phyloP scores from a whole-genome alignment of 2,888 invertebrate genomes.

The Hirudinaria manillensis region DNA sequence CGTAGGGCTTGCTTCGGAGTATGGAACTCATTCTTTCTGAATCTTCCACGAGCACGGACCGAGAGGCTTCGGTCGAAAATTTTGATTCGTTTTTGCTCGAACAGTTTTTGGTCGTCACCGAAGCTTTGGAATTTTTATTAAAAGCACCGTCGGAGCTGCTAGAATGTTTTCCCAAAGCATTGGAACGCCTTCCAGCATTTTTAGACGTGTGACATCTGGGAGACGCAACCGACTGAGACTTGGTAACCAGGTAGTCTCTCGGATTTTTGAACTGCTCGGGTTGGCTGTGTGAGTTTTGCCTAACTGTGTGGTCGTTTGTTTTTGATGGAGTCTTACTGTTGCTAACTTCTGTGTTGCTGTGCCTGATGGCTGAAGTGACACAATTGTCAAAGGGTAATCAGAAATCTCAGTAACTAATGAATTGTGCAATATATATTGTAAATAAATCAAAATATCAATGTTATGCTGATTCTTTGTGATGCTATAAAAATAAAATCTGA shows the following conservation, averaged over 20 bases:
- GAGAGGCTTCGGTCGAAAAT: background rate
- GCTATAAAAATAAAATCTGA: background rate
- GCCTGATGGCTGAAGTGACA: constrained; percentile 24
- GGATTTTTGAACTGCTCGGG: constrained; percentile 20
- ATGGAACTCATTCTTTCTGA: background rate
- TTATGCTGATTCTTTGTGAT: background rate
- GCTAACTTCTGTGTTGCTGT: background rate
- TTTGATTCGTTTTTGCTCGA: background rate
- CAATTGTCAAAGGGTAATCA: background rate
- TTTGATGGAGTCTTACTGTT: background rate
- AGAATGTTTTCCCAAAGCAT: background rate
- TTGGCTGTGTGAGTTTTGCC: constrained; percentile 6
- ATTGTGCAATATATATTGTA: background rate
- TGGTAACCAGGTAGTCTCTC: constrained; percentile 1
- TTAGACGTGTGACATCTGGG: background rate
- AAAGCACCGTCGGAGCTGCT: background rate
- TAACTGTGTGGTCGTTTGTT: background rate
- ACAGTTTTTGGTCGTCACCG: no score
- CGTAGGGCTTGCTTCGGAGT: background rate
- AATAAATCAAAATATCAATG: constrained; percentile 2
- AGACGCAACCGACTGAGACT: constrained; percentile 4
- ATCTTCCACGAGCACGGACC: background rate
- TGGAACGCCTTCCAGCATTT: background rate
- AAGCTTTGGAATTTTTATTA: background rate
- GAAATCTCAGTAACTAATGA: no score